Conservation (phyloP, 1,140 invertebrate species). For the Drosophila ohnishii region DNA sequence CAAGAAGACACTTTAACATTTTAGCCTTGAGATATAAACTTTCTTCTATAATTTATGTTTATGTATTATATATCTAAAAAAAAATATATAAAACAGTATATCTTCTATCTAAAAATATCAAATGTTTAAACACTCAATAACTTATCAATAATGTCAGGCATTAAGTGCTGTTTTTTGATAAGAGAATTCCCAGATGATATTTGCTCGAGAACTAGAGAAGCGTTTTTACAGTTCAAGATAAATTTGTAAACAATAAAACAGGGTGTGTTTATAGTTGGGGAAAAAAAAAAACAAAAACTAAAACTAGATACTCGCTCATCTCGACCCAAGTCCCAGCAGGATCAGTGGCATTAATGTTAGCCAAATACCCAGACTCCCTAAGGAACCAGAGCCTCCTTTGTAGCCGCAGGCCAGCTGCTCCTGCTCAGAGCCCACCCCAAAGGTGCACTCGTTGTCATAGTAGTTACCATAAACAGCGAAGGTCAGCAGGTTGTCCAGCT, state of each 20-base stretch:
- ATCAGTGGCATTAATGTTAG: conserved; percentile 2
- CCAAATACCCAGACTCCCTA: not conserved
- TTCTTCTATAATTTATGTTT: too few relatives aligned
- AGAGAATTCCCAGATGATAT: not conserved
- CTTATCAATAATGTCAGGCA: conserved; percentile 1
- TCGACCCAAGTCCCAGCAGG: not conserved
- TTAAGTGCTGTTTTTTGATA: conserved; percentile 3
- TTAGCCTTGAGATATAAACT: too few relatives aligned
- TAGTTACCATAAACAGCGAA: conserved; percentile 78
- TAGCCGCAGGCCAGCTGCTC: conserved; percentile 50
- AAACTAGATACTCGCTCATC: not conserved
- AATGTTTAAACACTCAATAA: not conserved
- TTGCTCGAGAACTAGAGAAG: not conserved
- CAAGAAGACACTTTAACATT: too few relatives aligned
- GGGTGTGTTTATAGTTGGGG: conserved; percentile 4
- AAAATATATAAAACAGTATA: not conserved
- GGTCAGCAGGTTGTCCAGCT: conserved; percentile 56
- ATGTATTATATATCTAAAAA: too few relatives aligned
- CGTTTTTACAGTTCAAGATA: not conserved
- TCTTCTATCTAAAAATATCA: not conserved
- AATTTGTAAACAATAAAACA: not conserved
- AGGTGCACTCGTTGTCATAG: conserved; percentile 60
- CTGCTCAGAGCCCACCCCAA: conserved; percentile 9
- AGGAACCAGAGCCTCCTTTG: not conserved
- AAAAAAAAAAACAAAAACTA: too few relatives aligned